Conservation (phyloP, 1,140 invertebrate genomes). For the Achatina immaculata region DNA sequence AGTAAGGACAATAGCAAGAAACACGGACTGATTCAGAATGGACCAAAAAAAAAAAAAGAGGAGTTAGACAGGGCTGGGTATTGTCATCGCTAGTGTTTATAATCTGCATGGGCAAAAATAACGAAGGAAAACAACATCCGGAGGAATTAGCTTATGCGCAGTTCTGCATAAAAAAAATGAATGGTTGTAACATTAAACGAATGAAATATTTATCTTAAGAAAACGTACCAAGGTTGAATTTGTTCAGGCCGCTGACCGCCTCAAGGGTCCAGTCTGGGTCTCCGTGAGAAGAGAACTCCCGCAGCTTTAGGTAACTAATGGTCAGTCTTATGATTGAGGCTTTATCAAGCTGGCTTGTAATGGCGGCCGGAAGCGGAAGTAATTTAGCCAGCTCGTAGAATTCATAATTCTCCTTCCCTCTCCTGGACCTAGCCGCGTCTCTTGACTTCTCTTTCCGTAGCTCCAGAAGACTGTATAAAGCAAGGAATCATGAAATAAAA, state of each 20-base stretch:
- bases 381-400: slow-evolving; percentile 99
- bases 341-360: slow-evolving; percentile 97
- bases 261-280: slow-evolving; percentile 90
- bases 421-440: slow-evolving; percentile 92
- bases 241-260: slow-evolving; percentile 81
- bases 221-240: too few relatives aligned
- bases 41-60: too few relatives aligned
- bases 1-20: too few relatives aligned
- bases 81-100: too few relatives aligned
- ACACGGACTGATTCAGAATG: too few relatives aligned
- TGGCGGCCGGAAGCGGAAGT: slow-evolving; percentile 94
- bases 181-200: too few relatives aligned
- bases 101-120: too few relatives aligned
- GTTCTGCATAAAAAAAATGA: too few relatives aligned
- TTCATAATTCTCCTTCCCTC: slow-evolving; percentile 98
- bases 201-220: too few relatives aligned
- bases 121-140: too few relatives aligned
- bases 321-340: slow-evolving; percentile 98
- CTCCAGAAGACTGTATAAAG: slow-evolving; percentile 94
- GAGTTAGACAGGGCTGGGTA: too few relatives aligned
- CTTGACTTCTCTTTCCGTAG: slow-evolving; percentile 96
- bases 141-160: too few relatives aligned
- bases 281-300: slow-evolving; percentile 94
- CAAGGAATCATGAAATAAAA: slow-evolving; percentile 25
- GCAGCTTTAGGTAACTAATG: slow-evolving; percentile 95